Conservation (phyloP, 30 jellyfish, hydroid and myxozoan species). For the Aurelia coerulea region DNA sequence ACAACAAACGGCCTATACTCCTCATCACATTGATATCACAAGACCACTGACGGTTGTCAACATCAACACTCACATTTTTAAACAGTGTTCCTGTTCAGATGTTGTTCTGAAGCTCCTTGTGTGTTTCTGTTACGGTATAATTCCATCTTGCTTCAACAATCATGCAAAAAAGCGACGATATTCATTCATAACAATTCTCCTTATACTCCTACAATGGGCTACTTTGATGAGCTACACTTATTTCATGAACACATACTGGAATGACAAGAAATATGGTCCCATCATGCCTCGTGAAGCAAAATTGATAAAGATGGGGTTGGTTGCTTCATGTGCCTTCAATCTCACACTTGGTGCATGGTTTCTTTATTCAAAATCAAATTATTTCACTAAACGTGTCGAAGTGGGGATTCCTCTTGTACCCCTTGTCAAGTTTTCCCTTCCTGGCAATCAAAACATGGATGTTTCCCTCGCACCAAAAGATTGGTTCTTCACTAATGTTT, state of each 20-base stretch:
- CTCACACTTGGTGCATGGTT: neutral
- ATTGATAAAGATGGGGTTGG: neutral
- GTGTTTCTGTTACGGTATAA: neutral
- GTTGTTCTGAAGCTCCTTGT: neutral
- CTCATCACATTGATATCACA: neutral
- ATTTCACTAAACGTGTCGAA: neutral
- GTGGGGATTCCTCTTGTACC: neutral
- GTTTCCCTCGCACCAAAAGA: neutral
- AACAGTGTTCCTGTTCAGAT: neutral
- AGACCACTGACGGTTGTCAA: too few species aligned
- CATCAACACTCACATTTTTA: neutral
- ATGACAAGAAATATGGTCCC: neutral
- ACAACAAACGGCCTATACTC: neutral
- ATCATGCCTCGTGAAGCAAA: neutral
- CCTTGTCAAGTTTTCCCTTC: neutral
- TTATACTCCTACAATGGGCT: neutral
- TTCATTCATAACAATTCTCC: neutral
- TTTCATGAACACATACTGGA: constrained; percentile 1
- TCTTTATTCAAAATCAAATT: neutral
- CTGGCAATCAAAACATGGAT: neutral
- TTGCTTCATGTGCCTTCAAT: constrained; percentile 9
- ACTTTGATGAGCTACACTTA: neutral
- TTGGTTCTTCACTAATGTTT: constrained; percentile 4
- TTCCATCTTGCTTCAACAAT: neutral
- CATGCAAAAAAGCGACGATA: neutral